Evolutionary conservation across 2,888 invertebrate genomes (phyloP).

Genomic region (Drepanosiphum platanoidis): DNA sequence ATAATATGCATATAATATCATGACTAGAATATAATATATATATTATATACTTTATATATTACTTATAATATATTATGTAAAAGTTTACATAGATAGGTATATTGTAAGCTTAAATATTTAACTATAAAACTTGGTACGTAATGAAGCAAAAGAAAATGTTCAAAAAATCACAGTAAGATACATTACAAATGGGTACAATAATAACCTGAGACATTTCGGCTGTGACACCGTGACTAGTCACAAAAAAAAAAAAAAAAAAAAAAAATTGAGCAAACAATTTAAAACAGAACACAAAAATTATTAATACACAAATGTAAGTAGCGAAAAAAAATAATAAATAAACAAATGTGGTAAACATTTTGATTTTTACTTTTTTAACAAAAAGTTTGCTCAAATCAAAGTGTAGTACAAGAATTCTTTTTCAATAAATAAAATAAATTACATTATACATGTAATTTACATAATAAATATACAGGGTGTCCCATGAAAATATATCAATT

Average conservation of each 20-base stretch:
- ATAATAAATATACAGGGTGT: too few relatives aligned
- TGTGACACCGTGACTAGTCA: conserved; percentile 61
- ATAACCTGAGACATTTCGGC: conserved; percentile 53
- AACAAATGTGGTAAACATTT: conserved; percentile 51
- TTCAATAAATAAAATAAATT: background rate
- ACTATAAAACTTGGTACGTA: conserved; percentile 53
- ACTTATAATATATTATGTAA: conserved; percentile 31
- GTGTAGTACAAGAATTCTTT: background rate
- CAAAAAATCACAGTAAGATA: conserved; percentile 59
- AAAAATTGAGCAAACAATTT: conserved; percentile 60
- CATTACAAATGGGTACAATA: conserved; percentile 41
- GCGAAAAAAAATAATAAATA: conserved; percentile 48
- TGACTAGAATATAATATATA: conserved; percentile 59
- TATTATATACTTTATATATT: conserved; percentile 47
- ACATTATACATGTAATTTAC: background rate
- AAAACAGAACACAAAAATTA: conserved; percentile 59
- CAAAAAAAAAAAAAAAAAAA: conserved; percentile 50
- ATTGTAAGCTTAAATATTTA: conserved; percentile 45
- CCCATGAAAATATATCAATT: too few relatives aligned
- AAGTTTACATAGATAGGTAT: conserved; percentile 23
- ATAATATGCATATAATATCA: conserved; percentile 53
- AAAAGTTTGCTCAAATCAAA: conserved; percentile 45
- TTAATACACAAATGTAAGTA: conserved; percentile 54
- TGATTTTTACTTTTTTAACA: conserved; percentile 48
- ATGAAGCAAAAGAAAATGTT: conserved; percentile 57